Evolutionary conservation across 2,797 vertebrate genomes (phyloP).

Genomic region (Neosilurus hyrtlii): DNA sequence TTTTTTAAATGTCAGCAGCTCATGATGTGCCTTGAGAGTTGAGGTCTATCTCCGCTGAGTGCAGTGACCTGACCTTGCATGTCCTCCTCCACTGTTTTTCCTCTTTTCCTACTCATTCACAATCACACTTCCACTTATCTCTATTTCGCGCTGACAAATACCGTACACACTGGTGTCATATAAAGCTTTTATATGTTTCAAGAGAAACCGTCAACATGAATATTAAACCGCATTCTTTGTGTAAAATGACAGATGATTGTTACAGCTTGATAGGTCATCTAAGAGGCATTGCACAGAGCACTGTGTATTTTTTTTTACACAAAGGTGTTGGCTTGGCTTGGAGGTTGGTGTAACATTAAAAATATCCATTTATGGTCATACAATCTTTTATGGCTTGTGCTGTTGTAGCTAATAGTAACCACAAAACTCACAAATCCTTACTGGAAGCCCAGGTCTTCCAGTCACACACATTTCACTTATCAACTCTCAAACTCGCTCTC

Average conservation of each 20-base stretch:
- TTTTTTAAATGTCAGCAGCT: constrained; percentile 19
- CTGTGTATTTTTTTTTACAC: constrained; percentile 13
- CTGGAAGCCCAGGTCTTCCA: constrained; percentile 20
- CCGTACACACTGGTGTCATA: not conserved
- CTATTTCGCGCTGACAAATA: not conserved
- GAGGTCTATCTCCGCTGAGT: constrained; percentile 23
- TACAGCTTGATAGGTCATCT: not conserved
- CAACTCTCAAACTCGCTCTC: not conserved
- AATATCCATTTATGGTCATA: constrained; percentile 34
- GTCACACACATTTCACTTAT: constrained; percentile 31
- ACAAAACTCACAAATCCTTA: constrained; percentile 29
- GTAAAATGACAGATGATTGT: constrained; percentile 2
- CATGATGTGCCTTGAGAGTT: not conserved
- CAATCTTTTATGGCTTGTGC: constrained; percentile 24
- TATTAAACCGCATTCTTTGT: not conserved
- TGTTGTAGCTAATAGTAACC: constrained; percentile 28
- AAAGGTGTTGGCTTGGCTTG: constrained; percentile 23
- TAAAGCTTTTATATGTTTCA: not conserved
- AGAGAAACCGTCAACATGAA: not conserved
- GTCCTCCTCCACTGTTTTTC: constrained; percentile 11
- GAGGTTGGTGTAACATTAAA: constrained; percentile 26
- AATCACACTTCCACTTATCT: constrained; percentile 1
- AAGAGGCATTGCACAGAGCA: not conserved
- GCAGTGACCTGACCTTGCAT: constrained; percentile 26
- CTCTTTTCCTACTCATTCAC: not conserved